Conservation (phyloP, 1,140 invertebrate species). For the Drosophila ercepeae region DNA sequence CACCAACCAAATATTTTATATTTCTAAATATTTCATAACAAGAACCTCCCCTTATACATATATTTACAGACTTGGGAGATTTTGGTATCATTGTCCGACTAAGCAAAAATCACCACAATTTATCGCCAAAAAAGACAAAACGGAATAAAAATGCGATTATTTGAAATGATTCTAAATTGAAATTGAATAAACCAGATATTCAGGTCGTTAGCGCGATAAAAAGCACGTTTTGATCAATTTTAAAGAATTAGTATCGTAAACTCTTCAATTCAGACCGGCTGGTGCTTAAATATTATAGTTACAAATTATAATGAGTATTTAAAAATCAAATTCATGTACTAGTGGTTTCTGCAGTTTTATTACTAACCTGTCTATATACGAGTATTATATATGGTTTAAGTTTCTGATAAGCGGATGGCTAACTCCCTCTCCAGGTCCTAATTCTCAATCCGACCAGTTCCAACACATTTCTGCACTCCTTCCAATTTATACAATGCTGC, state of each 20-base stretch:
- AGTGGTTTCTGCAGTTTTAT: too few relatives aligned
- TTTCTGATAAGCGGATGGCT: too few relatives aligned
- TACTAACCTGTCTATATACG: too few relatives aligned
- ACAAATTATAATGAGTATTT: too few relatives aligned
- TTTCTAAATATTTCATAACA: not conserved
- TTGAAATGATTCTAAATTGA: not conserved
- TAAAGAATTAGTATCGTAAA: not conserved
- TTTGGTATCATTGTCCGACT: not conserved
- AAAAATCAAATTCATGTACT: too few relatives aligned
- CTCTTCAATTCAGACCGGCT: not conserved
- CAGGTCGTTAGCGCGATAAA: not conserved
- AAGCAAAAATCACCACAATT: not conserved
- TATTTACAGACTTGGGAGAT: not conserved
- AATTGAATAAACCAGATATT: not conserved
- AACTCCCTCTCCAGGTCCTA: not conserved
- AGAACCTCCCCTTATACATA: not conserved
- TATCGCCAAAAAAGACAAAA: not conserved
- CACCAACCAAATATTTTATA: not conserved
- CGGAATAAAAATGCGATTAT: not conserved
- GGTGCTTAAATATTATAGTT: too few relatives aligned
- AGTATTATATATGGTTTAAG: too few relatives aligned
- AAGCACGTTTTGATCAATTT: not conserved
- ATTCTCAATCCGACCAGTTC: slow-evolving; percentile 21
- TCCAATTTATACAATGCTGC: slow-evolving; percentile 68
- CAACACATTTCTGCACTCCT: slow-evolving; percentile 23